These are phyloP conservation scores for Hyphantria cunea DNA, from an alignment of 1,140 invertebrate genomes.

Conservation along the genomic window DNA sequence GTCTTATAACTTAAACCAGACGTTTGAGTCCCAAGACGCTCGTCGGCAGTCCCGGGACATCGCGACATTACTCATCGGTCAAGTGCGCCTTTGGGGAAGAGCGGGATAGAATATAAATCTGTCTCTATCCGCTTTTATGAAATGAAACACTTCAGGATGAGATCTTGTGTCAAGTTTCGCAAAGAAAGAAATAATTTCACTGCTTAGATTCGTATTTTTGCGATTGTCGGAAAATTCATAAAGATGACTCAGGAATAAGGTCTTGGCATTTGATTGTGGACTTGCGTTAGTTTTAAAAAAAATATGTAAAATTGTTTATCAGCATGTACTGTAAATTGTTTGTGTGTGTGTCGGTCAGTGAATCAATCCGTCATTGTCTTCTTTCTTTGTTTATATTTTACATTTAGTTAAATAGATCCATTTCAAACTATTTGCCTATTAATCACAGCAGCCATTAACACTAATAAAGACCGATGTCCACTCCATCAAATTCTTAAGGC, in stretches of 20 bases:
- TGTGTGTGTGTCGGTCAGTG: too few relatives aligned
- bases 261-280: too few relatives aligned
- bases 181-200: neutral
- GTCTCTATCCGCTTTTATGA: slow-evolving; percentile 14
- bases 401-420: too few relatives aligned
- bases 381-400: too few relatives aligned
- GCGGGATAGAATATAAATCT: slow-evolving; percentile 21
- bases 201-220: neutral
- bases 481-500: neutral
- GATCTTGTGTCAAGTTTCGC: neutral
- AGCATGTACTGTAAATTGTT: too few relatives aligned
- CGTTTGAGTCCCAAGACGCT: slow-evolving; percentile 27
- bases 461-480: neutral
- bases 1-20: slow-evolving; percentile 17
- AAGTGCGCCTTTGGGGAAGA: slow-evolving; percentile 39
- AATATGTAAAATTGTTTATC: too few relatives aligned
- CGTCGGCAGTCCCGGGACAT: slow-evolving; percentile 33
- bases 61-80: slow-evolving; percentile 43
- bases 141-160: neutral
- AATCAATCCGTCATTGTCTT: too few relatives aligned
- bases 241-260: neutral
- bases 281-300: too few relatives aligned
- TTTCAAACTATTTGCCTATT: too few relatives aligned
- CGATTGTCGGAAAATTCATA: neutral
- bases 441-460: neutral